Base-by-base conservation (phyloP, 2,888 invertebrate genomes). In the Philereme vetulata region DNA sequence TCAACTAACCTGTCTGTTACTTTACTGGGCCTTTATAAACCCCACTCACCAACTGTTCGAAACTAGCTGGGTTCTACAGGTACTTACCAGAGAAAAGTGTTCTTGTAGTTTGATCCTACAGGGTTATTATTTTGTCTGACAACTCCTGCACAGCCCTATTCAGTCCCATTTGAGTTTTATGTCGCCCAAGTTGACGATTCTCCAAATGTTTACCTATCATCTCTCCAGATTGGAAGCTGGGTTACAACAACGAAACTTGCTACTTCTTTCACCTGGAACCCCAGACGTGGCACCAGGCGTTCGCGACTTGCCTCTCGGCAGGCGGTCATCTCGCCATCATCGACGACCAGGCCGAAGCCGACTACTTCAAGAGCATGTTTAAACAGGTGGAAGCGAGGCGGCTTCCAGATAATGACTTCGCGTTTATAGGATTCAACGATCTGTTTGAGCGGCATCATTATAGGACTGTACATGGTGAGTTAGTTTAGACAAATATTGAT, bases 401-500 rank as follows among this genome's bases (percentile, higher is more conserved):
- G 33, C 72, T 78, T 33, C 80, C 80, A 0, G 74, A 71, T 6
- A 66, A 71, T 42, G 76, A 79, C 61, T 74, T 81, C 50, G 82
- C 81, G 4, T 84, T 78, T 49, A 52, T 84, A 21, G 82, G 82
- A 4, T 84, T 76, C 53, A 81, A 69, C 52, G 82, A 84, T 53
- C 68, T 81, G 32, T 80, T 81, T 55, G 75, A 76, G 54, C 66
- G 67, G 38, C 74, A 77, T 51, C 82, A 82, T 57, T 84, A 75
- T 51, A 72, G 80, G 54, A 84, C 84, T 50, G 70, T 84, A n/a
- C 72, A 74, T 57, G 84, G 82, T 82, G 68, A 44, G 44, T 44
- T 21, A 21, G 3, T 42, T 4, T 7, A 9, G 4, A 9, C 4
- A 4, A 9, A 40, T n/a, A 8, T 4, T 10, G 42, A 4, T 5